Evolutionary conservation across 2,113 vertebrate species (phyloP), one percentile per base, ranked within the genome.

Genomic region (Dicaeum eximium): DNA sequence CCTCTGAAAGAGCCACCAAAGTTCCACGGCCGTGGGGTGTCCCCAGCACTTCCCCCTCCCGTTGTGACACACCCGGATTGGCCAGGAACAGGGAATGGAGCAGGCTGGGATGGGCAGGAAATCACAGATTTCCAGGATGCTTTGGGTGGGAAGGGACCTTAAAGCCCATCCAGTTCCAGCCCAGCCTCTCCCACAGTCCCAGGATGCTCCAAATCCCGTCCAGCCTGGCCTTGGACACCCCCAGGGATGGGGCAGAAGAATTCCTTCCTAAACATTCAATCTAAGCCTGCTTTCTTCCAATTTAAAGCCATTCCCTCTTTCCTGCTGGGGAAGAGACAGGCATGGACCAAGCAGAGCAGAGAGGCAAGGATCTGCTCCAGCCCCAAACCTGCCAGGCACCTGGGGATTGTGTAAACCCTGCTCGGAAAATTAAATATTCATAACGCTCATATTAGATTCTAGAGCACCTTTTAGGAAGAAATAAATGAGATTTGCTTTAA

Each of bases 381-480:
- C 91, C 73, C 69, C 80, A 67, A 21, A 40, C 18, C 21, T 0
- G 1, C 89, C 95, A 82, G 80, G 47, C 4, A 0, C 86, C 73
- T 25, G 5, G 20, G 66, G 58, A 44, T 18, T 95, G 84, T 67
- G 73, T 88, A 97, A 97, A 97, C 96, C 94, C 95, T 44, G 69
- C 85, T 92, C 92, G 81, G 92, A 87, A 97, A 97, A 98, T 98
- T 86, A 98, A 98, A 98, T 98, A 98, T 98, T 98, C 96, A 98
- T 98, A 92, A 97, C 37, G 64, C 96, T 97, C 97, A 96, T 97
- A 98, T 98, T 97, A 96, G 97, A 97, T 98, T 93, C 97, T 79
- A 92, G 83, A 97, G 97, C 90, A 45, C 92, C 97, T 98, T 98
- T 98, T 97, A 96, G 95, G 97, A 91, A 96, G 96, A 95, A 98